Conservation (phyloP, 2,888 invertebrate species). For the Brachypterus glaber region DNA sequence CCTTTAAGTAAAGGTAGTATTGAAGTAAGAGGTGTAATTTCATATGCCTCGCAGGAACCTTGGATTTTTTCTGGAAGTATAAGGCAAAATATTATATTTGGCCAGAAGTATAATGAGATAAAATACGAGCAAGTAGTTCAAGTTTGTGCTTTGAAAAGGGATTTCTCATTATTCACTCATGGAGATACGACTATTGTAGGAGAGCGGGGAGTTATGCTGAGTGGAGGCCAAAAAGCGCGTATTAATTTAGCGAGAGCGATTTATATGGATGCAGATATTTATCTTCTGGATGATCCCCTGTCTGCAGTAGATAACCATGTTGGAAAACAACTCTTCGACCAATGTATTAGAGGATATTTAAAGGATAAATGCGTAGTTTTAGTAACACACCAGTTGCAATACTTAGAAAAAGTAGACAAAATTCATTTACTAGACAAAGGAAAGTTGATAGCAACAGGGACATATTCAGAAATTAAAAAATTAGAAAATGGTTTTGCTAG, state of each 20-base stretch:
- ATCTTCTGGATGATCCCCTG: constrained; percentile 30
- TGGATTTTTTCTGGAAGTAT: constrained; percentile 33
- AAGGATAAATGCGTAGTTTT: constrained; percentile 29
- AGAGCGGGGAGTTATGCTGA: constrained; percentile 52
- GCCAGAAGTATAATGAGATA: constrained; percentile 30
- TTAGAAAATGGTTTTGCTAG: constrained; percentile 66
- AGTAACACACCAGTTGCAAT: constrained; percentile 28
- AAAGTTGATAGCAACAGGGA: constrained; percentile 49
- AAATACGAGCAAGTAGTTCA: constrained; percentile 34
- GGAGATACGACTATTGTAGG: constrained; percentile 48
- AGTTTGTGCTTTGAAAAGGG: constrained; percentile 43
- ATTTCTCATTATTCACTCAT: constrained; percentile 39
- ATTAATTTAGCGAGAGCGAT: constrained; percentile 31
- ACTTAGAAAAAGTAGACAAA: constrained; percentile 27
- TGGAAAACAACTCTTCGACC: constrained; percentile 25
- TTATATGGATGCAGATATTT: constrained; percentile 31
- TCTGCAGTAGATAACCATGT: constrained; percentile 29
- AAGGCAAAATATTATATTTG: constrained; percentile 35
- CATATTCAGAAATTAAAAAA: constrained; percentile 58
- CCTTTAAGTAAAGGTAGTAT: constrained; percentile 21
- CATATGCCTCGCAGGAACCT: constrained; percentile 32
- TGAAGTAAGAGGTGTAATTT: constrained; percentile 26
- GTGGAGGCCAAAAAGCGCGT: constrained; percentile 46
- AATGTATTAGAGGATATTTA: constrained; percentile 29
- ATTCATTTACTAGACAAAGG: constrained; percentile 20